phyloP scores from a whole-genome alignment of 1,140 invertebrate species.

The Homalodisca vitripennis region DNA sequence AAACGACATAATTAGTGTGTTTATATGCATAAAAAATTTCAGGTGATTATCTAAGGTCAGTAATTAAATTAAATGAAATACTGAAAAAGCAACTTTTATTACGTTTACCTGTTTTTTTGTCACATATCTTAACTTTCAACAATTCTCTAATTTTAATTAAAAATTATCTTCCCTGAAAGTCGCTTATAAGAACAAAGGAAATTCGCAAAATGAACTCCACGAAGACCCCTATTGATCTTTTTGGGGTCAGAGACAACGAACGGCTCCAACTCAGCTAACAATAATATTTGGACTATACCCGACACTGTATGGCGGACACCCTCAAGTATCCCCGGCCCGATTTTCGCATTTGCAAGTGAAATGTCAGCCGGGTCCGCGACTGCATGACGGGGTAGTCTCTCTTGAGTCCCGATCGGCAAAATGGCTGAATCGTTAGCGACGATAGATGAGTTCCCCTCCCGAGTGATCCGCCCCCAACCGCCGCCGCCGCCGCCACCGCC shows the following conservation, averaged over 20 bases:
- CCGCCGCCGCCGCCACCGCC: not conserved
- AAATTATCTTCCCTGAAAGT: not conserved
- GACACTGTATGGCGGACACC: constrained; percentile 2
- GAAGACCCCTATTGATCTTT: not conserved
- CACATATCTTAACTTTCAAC: not conserved
- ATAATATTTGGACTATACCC: constrained; percentile 8
- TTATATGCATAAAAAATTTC: too few relatives aligned
- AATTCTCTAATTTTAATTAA: not conserved
- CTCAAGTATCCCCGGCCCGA: constrained; percentile 1
- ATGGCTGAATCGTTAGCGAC: too few relatives aligned
- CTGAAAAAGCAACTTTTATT: not conserved
- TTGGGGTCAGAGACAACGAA: not conserved
- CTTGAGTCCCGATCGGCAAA: constrained; percentile 3
- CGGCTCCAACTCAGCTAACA: not conserved
- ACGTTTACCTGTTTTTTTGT: not conserved
- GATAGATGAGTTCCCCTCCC: too few relatives aligned
- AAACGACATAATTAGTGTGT: too few relatives aligned
- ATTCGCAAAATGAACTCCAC: not conserved
- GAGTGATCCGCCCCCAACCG: too few relatives aligned
- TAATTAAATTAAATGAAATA: too few relatives aligned
- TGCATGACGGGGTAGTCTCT: not conserved
- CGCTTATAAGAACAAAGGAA: not conserved
- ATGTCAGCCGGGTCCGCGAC: not conserved
- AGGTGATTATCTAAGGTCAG: too few relatives aligned
- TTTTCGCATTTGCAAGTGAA: constrained; percentile 15